Base-by-base conservation (phyloP, 35 echinoderm and acorn worm species). In the Patiria miniata region DNA sequence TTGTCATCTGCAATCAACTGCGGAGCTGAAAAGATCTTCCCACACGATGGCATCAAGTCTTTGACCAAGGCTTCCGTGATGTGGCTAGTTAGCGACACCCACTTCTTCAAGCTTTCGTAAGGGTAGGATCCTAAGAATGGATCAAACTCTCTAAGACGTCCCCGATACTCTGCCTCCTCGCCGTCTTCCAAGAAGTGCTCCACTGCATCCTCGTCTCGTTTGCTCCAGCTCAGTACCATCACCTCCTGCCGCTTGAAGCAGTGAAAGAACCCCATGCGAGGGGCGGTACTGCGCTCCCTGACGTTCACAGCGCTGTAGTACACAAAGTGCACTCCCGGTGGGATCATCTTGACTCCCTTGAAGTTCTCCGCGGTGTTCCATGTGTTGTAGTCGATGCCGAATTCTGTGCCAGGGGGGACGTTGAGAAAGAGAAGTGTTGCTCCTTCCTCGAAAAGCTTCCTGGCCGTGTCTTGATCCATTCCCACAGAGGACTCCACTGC, bases 311-410 rank as follows among this genome's bases (percentile, higher is more conserved):
- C 96, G 61, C 96, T 99, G 90, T 95, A 99, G 59, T 99, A 91
- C 40, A 99, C 76, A 78, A 94, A 99, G 79, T 99, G 96, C 1
- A 99, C 84, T n/a, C 96, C 96, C 0, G 92, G 89, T 32, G 96
- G 96, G 37, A 99, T 99, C 96, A 99, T 99, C 40, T 99, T 99
- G 1, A 99, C 96, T 32, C 96, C 96, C 89, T 94, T 99, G 83
- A 99, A 99, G 29, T 91, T 88, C 65, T 94, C 89, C 0, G 86
- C 92, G 6, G 89, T 91, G 54, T 87, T 99, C 96, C 96, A 99
- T 26, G 90, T 89, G 65, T 91, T 92, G 84, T 99, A 99, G 79
- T 99, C 96, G 30, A 99, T 99, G 8, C 96, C 96, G 85, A 99
- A 99, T 52, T 99, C 96, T 36, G 96, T 99, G 29, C 96, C 96